Base-by-base conservation (phyloP, 2,888 invertebrate species). In the Mesochorus sp. region DNA sequence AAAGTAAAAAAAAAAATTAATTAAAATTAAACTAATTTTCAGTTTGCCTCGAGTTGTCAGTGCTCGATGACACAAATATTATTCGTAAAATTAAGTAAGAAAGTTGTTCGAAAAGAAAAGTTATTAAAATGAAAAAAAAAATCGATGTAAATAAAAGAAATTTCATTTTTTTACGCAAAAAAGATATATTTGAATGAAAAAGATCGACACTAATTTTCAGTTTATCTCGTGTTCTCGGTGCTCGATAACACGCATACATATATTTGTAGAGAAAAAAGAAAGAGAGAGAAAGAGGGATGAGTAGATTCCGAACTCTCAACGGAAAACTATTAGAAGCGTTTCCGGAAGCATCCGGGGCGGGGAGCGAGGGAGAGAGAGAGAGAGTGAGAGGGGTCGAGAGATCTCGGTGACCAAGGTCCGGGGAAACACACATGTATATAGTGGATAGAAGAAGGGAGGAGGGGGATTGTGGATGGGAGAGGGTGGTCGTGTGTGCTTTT, bases 401-500 rank as follows among this genome's bases (percentile, higher is more conserved):
- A 70, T 70, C 59, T 44, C 68, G 73, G 77, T 78, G 77, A 73
- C 68, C 77, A 57, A 78, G 77, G 73, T 78, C 77, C 77, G 73
- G 73, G 68, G 77, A 73, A 19, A 26, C 34, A 42, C 6, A 44
- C 28, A 34, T 44, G 31, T 44, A 28, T 67, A 44, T 67, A 66
- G 14, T 3, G n/a, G 17, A 51, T 42, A 14, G 26, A 31, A 42
- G 24, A 24, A 44, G 26, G 44, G 10, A 44, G 57, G 42, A 59
- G 47, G 67, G 49, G 42, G 39, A 26, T 28, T 39, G 39, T n/a
- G 24, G 12, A 17, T 10, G 24, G 26, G 53, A 39, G 62, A 57
- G 21, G 34, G 57, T 57, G 68, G 66, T 57, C 55, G 53, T 80
- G 85, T 87, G 87, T 87, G 85, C 86, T 89, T 89, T 89, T 89